A percentile compares a stretch with the other conserved stretches of the same genome.
Conservation (phyloP, 2,888 invertebrate genomes). For the Caenorhabditis sulstoni region DNA sequence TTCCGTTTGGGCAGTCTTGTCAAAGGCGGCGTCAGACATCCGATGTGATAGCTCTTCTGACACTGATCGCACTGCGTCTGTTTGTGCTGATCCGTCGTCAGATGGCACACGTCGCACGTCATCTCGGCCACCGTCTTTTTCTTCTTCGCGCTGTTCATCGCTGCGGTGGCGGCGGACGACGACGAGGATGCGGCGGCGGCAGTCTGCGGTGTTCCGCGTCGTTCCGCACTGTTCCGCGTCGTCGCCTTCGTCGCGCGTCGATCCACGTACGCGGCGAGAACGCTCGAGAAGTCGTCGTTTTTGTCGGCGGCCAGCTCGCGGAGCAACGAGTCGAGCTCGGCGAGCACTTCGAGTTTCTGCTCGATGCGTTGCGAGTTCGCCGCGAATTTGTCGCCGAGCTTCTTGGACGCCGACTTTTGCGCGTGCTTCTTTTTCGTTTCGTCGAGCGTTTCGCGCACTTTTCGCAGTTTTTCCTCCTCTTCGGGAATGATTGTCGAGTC, state of each 20-base stretch:
- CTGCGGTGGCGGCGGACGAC: too few species aligned
- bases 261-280: too few species aligned
- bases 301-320: slow-evolving; percentile 4
- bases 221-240: slow-evolving; percentile 12
- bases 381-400: slow-evolving; percentile 22
- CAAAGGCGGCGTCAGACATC: slow-evolving; percentile 94
- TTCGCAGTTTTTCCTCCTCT: slow-evolving; percentile 64
- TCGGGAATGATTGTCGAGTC: slow-evolving; percentile 65
- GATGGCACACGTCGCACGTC: slow-evolving; percentile 73
- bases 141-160: too few species aligned
- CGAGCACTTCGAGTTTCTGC: slow-evolving; percentile 2
- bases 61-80: slow-evolving; percentile 96
- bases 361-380: slow-evolving; percentile 25
- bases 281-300: not conserved
- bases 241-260: not conserved
- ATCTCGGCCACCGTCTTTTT: not conserved
- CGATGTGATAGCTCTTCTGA: slow-evolving; percentile 92
- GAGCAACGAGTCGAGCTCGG: slow-evolving; percentile 4
- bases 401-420: slow-evolving; percentile 19
- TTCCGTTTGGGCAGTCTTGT: slow-evolving; percentile 81
- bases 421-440: slow-evolving; percentile 33
- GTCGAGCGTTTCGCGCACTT: slow-evolving; percentile 22
- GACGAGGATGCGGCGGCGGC: not conserved
- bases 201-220: too few species aligned
- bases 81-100: slow-evolving; percentile 92